These are phyloP conservation scores for Monopterus albus DNA, from an alignment of 2,113 vertebrate species.

Conservation along the genomic window DNA sequence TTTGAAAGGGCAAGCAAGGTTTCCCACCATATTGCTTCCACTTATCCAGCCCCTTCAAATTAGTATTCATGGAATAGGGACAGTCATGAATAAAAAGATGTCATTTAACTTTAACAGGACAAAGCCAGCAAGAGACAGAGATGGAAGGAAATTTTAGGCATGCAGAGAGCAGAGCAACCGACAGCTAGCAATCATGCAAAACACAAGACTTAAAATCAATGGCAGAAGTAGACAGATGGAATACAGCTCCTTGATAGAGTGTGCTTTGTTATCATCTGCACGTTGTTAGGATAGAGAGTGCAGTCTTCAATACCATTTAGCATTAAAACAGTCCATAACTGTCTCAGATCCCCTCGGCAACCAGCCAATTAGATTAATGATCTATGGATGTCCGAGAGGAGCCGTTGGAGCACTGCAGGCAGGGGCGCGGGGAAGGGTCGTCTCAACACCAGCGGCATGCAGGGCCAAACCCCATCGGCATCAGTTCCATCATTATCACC, in stretches of 20 bases:
- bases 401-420: constrained; percentile 50
- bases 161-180: constrained; percentile 63
- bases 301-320: constrained; percentile 73
- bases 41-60: constrained; percentile 76
- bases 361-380: constrained; percentile 83
- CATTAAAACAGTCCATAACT: constrained; percentile 77
- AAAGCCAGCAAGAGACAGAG: constrained; percentile 60
- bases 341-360: constrained; percentile 74
- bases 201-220: constrained; percentile 64
- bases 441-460: constrained; percentile 30
- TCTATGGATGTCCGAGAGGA: constrained; percentile 76
- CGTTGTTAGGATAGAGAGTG: constrained; percentile 59
- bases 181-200: constrained; percentile 75
- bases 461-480: constrained; percentile 67
- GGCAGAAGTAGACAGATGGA: constrained; percentile 44
- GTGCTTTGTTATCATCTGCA: constrained; percentile 60
- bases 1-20: constrained; percentile 77
- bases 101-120: constrained; percentile 79
- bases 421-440: constrained; percentile 44
- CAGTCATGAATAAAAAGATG: constrained; percentile 80
- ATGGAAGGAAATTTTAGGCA: constrained; percentile 53
- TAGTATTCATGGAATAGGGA: constrained; percentile 75
- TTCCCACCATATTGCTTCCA: constrained; percentile 77
- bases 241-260: constrained; percentile 53
- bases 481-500: constrained; percentile 82